Percentiles rank a stretch among this genome's conserved stretches.
phyloP scores from a whole-genome alignment of 1,140 invertebrate species.

The Heliothis virescens region DNA sequence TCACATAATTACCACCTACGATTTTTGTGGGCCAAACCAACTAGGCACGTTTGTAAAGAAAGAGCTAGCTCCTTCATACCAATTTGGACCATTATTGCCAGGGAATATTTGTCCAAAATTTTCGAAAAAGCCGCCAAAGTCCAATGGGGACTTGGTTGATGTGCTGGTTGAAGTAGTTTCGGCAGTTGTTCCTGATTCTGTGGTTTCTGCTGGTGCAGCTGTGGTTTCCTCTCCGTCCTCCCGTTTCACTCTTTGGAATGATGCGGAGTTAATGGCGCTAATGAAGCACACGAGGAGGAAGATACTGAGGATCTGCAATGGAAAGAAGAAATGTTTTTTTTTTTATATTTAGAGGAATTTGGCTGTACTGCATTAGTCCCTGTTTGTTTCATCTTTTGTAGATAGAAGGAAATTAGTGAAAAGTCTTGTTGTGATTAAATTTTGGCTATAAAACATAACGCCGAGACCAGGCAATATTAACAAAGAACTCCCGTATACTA shows the following conservation, averaged over 20 bases:
- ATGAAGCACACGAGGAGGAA: constrained; percentile 17
- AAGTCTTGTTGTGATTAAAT: no score
- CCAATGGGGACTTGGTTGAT: background rate
- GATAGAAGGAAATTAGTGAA: no score
- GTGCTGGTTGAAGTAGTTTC: background rate
- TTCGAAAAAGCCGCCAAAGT: background rate
- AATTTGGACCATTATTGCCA: background rate
- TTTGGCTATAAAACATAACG: no score
- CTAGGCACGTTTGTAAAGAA: background rate
- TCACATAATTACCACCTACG: no score
- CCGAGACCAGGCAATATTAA: no score
- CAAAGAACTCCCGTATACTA: no score
- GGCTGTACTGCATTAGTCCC: no score
- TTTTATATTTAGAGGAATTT: no score
- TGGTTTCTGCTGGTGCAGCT: background rate
- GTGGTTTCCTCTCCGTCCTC: background rate
- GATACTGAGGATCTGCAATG: background rate
- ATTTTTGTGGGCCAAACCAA: background rate
- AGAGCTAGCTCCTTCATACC: background rate
- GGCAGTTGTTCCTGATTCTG: background rate
- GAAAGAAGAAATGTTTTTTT: no score
- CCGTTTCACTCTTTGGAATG: background rate
- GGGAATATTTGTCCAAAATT: background rate
- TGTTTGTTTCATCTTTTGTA: no score
- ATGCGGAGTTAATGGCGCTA: constrained; percentile 9